phyloP scores from a whole-genome alignment of 53 echinoderm and acorn worm species.

The Paelopatides confundens region DNA sequence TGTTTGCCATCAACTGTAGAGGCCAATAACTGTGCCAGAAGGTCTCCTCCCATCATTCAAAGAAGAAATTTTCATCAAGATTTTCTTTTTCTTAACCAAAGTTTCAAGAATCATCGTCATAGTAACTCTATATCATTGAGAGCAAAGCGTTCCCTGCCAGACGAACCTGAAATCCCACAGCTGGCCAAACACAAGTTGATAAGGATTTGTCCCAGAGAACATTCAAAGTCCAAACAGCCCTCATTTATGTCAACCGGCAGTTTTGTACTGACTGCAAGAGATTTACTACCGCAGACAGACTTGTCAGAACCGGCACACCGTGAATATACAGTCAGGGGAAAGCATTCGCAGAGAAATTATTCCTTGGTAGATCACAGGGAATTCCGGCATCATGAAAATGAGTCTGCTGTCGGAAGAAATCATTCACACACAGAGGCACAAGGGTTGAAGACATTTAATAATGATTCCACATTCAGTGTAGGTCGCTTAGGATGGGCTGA shows the following conservation, averaged over 20 bases:
- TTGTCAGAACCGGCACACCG: background rate
- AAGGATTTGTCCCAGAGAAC: background rate
- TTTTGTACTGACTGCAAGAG: conserved; percentile 12
- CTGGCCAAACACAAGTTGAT: background rate
- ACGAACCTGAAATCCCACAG: background rate
- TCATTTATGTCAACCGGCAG: conserved; percentile 28
- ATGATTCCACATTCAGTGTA: no score
- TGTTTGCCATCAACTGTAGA: background rate
- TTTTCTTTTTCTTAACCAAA: background rate
- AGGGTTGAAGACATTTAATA: no score
- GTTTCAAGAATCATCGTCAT: background rate
- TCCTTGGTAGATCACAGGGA: no score
- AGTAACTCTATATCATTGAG: background rate
- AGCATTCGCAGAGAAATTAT: background rate
- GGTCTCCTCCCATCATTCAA: background rate
- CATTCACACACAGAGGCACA: no score
- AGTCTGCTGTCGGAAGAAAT: no score
- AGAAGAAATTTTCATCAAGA: background rate
- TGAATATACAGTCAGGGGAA: background rate
- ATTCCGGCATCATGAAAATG: no score
- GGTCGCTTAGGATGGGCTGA: background rate
- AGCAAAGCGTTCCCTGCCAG: background rate
- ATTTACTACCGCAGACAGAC: background rate
- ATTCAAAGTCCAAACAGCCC: background rate
- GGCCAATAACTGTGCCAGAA: background rate